Evolutionary conservation across 1,140 invertebrate species (phyloP), one percentile per base, ranked within the genome.

Genomic region (Carposina sasakii): DNA sequence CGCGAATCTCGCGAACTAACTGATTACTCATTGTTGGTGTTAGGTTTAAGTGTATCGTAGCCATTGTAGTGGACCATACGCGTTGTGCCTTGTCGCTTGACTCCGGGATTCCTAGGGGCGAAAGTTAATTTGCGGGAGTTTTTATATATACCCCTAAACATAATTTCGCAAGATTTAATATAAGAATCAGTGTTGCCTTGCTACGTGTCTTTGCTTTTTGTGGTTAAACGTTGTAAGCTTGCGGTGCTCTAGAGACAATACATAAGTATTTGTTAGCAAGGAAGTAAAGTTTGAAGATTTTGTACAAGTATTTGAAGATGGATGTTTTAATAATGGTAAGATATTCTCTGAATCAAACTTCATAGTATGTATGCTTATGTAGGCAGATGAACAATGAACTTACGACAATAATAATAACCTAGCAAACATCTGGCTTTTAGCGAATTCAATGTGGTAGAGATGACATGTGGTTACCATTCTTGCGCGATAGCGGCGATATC

Each of bases 131-230:
- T 67, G 67, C 66, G 67, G 54, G 56, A 63, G 52, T 68, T 67
- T 58, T 64, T 63, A 60, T n/a, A n/a, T n/a, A 19, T 67, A 68
- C 50, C 66, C 61, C 62, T 63, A 51, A 47, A 67, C 66, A 69
- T 76, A 71, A 61, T 72, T 71, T 67, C 54, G 69, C 60, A 54
- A 59, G 65, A 41, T 52, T 57, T 65, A 66, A 57, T 65, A 60
- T 75, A 73, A 66, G 52, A 59, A 76, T 76, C 63, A 70, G 73
- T 83, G 76, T 79, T 83, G 79, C 79, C 79, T 83, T 83, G 76
- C 73, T 76, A 75, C 70, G 79, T 83, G 79, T 81, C 76, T 81
- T 83, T 74, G 76, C 76, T 83, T 73, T 59, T 71, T 68, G 78
- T 75, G 63, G 63, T 78, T 75, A 63, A n/a, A 73, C 62, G 55